These are phyloP conservation scores for Spea hammondii DNA, from an alignment of 2,797 vertebrate species.

Conservation along the genomic window DNA sequence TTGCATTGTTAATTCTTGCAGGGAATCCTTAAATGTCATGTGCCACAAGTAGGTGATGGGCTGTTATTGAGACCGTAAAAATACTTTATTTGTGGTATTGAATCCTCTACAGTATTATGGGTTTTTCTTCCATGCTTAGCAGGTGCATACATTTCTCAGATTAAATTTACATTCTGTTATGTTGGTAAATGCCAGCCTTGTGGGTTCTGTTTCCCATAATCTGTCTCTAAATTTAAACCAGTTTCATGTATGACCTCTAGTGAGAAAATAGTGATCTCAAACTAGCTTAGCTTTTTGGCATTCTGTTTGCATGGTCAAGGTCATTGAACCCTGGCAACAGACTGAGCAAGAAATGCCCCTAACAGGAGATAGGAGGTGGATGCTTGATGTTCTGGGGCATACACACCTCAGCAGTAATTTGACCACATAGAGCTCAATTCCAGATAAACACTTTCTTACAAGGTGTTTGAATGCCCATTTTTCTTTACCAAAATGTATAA, in stretches of 20 bases:
- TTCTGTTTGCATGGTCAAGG: slow-evolving; percentile 18
- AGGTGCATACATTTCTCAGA: slow-evolving; percentile 20
- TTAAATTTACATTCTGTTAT: slow-evolving; percentile 2
- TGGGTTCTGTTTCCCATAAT: slow-evolving; percentile 43
- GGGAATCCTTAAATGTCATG: too few relatives aligned
- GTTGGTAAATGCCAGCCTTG: slow-evolving; percentile 20
- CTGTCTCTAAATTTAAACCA: slow-evolving; percentile 31
- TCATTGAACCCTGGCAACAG: background rate
- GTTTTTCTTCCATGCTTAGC: background rate
- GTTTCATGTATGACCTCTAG: slow-evolving; percentile 7
- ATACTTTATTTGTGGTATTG: too few relatives aligned
- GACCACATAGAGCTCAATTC: background rate
- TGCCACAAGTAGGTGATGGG: too few relatives aligned
- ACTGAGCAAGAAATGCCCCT: slow-evolving; percentile 18
- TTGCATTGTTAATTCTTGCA: too few relatives aligned
- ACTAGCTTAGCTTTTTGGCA: slow-evolving; percentile 22
- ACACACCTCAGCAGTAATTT: slow-evolving; percentile 1
- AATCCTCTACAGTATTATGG: too few relatives aligned
- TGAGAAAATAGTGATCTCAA: slow-evolving; percentile 20
- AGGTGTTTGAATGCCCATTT: slow-evolving; percentile 21
- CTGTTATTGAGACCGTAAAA: too few relatives aligned
- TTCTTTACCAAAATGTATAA: slow-evolving; percentile 6
- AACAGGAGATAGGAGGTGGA: slow-evolving; percentile 25
- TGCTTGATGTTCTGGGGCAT: background rate
- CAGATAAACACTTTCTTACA: too few relatives aligned